Percentiles rank a stretch among this genome's conserved stretches.
These are phyloP conservation scores for Aphidius colemani DNA, from an alignment of 2,888 invertebrate genomes.

Conservation along the genomic window DNA sequence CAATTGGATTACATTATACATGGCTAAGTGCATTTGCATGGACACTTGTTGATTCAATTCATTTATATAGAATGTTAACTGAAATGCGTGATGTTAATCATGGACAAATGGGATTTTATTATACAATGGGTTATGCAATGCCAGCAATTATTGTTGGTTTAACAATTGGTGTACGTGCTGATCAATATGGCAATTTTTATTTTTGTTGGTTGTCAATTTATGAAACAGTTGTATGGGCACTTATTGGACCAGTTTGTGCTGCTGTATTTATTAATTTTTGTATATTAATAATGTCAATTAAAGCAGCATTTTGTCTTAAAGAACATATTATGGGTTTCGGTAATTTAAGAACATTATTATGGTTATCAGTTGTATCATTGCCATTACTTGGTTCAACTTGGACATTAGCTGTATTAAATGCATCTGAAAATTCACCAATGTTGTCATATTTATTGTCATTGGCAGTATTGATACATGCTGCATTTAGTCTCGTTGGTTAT, in stretches of 20 bases:
- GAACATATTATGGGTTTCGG: conserved; percentile 84
- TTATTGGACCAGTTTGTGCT: conserved; percentile 86
- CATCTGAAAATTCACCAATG: conserved; percentile 73
- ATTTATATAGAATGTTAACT: conserved; percentile 90
- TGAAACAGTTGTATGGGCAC: conserved; percentile 93
- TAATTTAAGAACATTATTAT: conserved; percentile 74
- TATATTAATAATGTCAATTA: conserved; percentile 82
- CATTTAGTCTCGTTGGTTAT: conserved; percentile 84
- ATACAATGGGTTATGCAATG: conserved; percentile 88
- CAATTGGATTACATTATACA: conserved; percentile 90
- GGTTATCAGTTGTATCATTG: conserved; percentile 84
- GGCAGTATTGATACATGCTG: conserved; percentile 78
- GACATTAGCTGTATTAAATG: conserved; percentile 81
- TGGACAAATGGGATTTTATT: conserved; percentile 90
- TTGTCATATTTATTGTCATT: conserved; percentile 79
- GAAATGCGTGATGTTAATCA: conserved; percentile 96
- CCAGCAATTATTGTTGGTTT: conserved; percentile 91
- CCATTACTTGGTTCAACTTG: conserved; percentile 85
- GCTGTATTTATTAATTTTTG: conserved; percentile 79
- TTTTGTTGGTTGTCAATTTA: conserved; percentile 96
- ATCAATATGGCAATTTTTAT: conserved; percentile 91
- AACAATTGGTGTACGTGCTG: conserved; percentile 89
- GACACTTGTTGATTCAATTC: conserved; percentile 90
- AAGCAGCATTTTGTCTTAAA: conserved; percentile 88
- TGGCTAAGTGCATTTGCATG: conserved; percentile 91